These are phyloP conservation scores for Brachymystax lenok DNA, from an alignment of 2,797 vertebrate genomes.

Conservation along the genomic window DNA sequence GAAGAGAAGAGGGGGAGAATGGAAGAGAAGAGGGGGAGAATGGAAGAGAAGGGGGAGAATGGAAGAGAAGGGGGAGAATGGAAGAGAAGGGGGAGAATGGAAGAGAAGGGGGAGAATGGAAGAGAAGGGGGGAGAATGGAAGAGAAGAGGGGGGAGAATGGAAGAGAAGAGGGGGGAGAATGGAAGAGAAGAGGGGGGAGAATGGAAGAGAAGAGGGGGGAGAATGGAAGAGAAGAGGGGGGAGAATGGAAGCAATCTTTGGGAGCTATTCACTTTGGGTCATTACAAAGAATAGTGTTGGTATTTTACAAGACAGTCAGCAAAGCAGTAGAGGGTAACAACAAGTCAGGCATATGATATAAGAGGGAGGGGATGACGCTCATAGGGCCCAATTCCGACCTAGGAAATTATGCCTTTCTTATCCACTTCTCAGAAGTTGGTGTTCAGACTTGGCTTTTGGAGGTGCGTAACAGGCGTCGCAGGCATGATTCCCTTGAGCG, in stretches of 20 bases:
- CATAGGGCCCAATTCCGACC: too few relatives aligned
- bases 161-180: too few relatives aligned
- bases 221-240: background rate
- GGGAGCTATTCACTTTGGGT: constrained; percentile 64
- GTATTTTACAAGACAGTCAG: constrained; percentile 70
- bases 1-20: background rate
- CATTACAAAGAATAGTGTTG: constrained; percentile 75
- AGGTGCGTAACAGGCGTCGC: too few relatives aligned
- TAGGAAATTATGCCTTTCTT: too few relatives aligned
- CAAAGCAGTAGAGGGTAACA: constrained; percentile 11
- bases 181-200: background rate
- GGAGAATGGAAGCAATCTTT: constrained; percentile 51
- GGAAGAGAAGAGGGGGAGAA: too few relatives aligned
- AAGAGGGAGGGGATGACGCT: constrained; percentile 16
- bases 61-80: too few relatives aligned
- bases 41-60: background rate
- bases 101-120: background rate
- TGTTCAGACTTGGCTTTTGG: too few relatives aligned
- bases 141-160: background rate
- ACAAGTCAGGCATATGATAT: constrained; percentile 48
- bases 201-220: background rate
- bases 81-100: too few relatives aligned
- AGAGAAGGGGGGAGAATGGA: constrained; percentile 11
- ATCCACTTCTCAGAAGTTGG: too few relatives aligned
- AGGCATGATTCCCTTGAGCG: too few relatives aligned